Base-by-base conservation (phyloP, 1,140 invertebrate genomes). In the Scaptodrosophila lebanonensis region DNA sequence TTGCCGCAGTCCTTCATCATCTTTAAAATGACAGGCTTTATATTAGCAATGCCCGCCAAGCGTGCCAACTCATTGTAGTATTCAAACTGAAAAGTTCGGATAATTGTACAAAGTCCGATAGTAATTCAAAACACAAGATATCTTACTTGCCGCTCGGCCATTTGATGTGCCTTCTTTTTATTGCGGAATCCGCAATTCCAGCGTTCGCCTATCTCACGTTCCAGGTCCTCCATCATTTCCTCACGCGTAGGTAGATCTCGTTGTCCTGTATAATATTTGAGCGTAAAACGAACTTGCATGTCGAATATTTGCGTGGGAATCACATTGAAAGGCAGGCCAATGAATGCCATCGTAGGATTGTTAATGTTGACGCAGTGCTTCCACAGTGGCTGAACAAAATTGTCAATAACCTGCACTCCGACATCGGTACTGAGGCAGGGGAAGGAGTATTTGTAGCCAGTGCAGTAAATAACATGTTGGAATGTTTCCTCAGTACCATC, bases 301-400 rank as follows among this genome's bases (percentile, higher is more conserved):
- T 97, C 93, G 72, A 95, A 96, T 87, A 95, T 92, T 13, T 93
- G 93, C 82, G 96, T 96, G 0, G 95, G 94, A 68, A 93, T 92
- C 1, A 95, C 92, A 62, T 91, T 91, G 73, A 91, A 93, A 3
- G 93, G 93, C 16, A 97, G 88, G 1, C 95, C 95, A 64, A 97
- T 90, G 40, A 98, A 90, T 38, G 91, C 93, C 88, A 98, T 91
- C 2, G 90, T 91, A 9, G 95, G 94, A 71, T 93, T 91, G 58
- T 93, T 89, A 16, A 92, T 93, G 68, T 95, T 93, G 38, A 97
- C 90, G 29, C 96, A 77, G 86, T 98, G 95, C 76, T 95, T 95
- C 90, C 95, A 97, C 3, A 98, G 90, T 0, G 95, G 95, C 59
- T 91, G 91, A 1, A 98, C 92, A 82, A 92, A 92, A 83, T 95